Evolutionary conservation across 2,797 vertebrate genomes (phyloP), one percentile per base, ranked within the genome.

Genomic region (Momotus momota): DNA sequence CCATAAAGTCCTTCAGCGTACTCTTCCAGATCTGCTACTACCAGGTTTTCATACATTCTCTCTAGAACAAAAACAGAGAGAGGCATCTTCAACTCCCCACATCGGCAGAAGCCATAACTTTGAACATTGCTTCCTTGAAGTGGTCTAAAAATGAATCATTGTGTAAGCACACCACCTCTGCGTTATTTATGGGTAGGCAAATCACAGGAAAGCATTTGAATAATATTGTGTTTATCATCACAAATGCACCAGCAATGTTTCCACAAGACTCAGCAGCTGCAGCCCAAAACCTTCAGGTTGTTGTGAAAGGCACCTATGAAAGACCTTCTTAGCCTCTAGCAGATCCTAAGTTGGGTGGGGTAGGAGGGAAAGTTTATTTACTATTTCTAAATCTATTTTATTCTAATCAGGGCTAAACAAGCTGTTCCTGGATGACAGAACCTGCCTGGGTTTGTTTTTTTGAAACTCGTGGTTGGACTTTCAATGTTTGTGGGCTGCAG

Each of bases 361-460:
- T 35, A 57, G 57, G 19, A 91, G 31, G 15, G 51, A 73, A 92
- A 66, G 60, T 83, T 89, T 77, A n/a, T 95, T 93, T 91, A 20
- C 81, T 70, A 57, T 67, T 81, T 74, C 55, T 71, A 67, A 78
- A 81, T 23, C n/a, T 5, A 45, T 79, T 86, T 88, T 81, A 66
- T 88, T 75, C 58, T 66, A 90, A 41, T 75, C 54, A 75, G 22
- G 43, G 54, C 54, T 91, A 93, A 92, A 62, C 23, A 46, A 90
- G 18, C 38, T 72, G n/a, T 86, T 91, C 58, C 77, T 91, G 73
- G 77, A 88, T 88, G 80, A 41, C 88, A 93, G 69, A 94, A 91
- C 82, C 77, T 94, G 91, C 85, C 82, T 72, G 66, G 62, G 90
- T 93, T 93, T 90, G 88, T 75, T 88, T 49, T 23, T 69, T 48